Base-by-base conservation (phyloP, 2,888 invertebrate species). In the Nomada goodeniana region DNA sequence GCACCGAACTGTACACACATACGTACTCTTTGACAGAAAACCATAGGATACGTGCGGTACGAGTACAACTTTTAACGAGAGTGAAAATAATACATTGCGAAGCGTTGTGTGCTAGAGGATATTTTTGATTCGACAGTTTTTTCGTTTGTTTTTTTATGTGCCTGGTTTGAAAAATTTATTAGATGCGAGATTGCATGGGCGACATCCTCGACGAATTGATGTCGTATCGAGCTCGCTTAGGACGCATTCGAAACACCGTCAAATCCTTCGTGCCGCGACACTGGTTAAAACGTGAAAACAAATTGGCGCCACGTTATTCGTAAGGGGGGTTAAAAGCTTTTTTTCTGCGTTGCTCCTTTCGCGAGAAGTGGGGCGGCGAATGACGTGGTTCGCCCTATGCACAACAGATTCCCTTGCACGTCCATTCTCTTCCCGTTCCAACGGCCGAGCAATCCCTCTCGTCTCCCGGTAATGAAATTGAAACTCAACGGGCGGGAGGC, bases 381-480 rank as follows among this genome's bases (percentile, higher is more conserved):
- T 50, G 78, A 82, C 69, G 65, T 70, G 52, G 65, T 76, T 61
- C 50, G 67, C 55, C 55, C 65, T 59, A 80, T 81, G 81, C 81
- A 80, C 71, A 76, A 76, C 76, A 68, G 76, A 67, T 76, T 47
- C 61, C 53, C 26, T 36, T 59, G 36, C 65, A 23, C 79, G 72
- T 78, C 70, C 55, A 71, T 82, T 82, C 80, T 67, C 61, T 44
- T 55, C 15, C 23, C 15, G 29, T 70, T 71, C 18, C 55, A 29
- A n/a, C 36, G 4, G 55, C 61, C 29, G 15, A 23, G 23, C 64
- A 71, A 74, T 80, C 76, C 72, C 70, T 63, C 76, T 80, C 76
- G 53, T 55, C 52, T 64, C 55, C 52, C 61, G 74, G 67, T 87
- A 86, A 87, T 85, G 80, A 86, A 83, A 87, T 87, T 76, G 83